Evolutionary conservation across 2,113 vertebrate genomes (phyloP), one percentile per base, ranked within the genome.

Genomic region (Corythaeola cristata): DNA sequence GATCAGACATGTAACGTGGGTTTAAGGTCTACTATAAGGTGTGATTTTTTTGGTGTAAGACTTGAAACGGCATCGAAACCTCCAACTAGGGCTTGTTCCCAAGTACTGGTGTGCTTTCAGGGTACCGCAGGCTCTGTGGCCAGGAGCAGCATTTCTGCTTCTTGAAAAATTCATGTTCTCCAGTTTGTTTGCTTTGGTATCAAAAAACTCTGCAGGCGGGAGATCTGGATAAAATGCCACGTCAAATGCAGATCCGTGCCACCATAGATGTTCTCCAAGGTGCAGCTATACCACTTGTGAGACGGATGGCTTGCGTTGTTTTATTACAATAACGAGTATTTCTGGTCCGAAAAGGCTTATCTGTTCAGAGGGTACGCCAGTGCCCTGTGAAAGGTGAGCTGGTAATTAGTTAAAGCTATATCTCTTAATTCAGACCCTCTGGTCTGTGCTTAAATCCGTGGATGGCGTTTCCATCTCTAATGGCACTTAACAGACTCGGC

Each of bases 271-370:
- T 88, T 97, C 96, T 89, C 52, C 71, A 37, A 91, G 82, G 90
- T 77, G 90, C 88, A 96, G 96, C 85, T 95, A 83, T 67, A 87
- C 82, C 24, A 11, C 79, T 71, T 83, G 82, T 28, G 87, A 96
- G 89, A 87, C 10, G 12, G 88, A 76, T 88, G 90, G 88, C 50
- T 84, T 62, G 84, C 84, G 63, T 94, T 95, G 96, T 92, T 96
- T 95, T 97, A 89, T 95, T 88, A 91, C 95, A 95, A 86, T 45
- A 89, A 78, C 78, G 93, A 91, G 83, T 92, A 76, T 96, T 96
- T 92, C 94, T 88, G 77, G 78, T 95, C 93, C 85, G 92, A 97
- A 81, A 75, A 88, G 96, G 56, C 72, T 39, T 85, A 60, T 86
- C 84, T 32, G 21, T 97, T 88, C 90, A 72, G 93, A 93, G 69